Percentiles rank a stretch among this genome's conserved stretches.
These are phyloP conservation scores for Piezodorus guildinii DNA, from an alignment of 1,140 invertebrate species.

Conservation along the genomic window DNA sequence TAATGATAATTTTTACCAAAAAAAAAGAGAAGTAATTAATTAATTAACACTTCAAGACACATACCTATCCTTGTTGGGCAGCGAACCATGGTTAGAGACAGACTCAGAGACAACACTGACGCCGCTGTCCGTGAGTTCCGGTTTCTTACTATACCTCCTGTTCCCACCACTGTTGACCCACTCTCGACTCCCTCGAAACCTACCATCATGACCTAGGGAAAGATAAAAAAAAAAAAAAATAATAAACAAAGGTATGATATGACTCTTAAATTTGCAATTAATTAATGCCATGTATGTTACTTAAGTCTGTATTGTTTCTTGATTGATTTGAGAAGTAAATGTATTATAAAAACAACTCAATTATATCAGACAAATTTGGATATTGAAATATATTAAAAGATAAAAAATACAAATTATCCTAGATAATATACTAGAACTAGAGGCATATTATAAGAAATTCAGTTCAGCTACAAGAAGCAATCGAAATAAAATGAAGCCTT, in stretches of 20 bases:
- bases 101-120: conserved; percentile 63
- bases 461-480: too few relatives aligned
- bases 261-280: not conserved
- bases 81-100: conserved; percentile 33
- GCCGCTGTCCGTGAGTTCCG: conserved; percentile 63
- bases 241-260: not conserved
- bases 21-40: too few relatives aligned
- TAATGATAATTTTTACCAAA: too few relatives aligned
- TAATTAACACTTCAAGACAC: too few relatives aligned
- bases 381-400: too few relatives aligned
- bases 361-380: too few relatives aligned
- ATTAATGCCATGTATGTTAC: not conserved
- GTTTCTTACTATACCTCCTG: conserved; percentile 53
- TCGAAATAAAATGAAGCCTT: too few relatives aligned
- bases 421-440: too few relatives aligned
- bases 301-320: not conserved
- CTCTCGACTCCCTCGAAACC: conserved; percentile 35
- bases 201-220: conserved; percentile 39
- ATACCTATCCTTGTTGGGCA: conserved; percentile 37
- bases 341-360: too few relatives aligned
- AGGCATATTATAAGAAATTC: too few relatives aligned
- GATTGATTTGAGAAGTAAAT: too few relatives aligned
- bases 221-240: conserved; percentile 21
- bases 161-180: conserved; percentile 26
- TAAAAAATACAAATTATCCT: too few relatives aligned